Evolutionary conservation across 2,113 vertebrate genomes (phyloP).

Genomic region (Elanus axillaris): DNA sequence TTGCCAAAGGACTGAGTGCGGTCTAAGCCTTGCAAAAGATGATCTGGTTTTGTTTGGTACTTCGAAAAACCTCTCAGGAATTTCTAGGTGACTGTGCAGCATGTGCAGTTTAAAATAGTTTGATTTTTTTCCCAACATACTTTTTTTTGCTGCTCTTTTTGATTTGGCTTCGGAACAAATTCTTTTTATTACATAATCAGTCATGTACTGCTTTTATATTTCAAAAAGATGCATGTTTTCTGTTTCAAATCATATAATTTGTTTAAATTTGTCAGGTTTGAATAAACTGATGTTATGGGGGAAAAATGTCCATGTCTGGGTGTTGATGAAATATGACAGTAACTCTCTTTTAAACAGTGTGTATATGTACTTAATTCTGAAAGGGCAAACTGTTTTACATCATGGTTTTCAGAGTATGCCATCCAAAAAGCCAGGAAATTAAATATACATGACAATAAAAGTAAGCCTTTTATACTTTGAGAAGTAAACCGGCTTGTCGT

Average conservation of each 20-base stretch:
- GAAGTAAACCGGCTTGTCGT: slow-evolving; percentile 1
- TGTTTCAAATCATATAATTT: neutral
- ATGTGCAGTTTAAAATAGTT: slow-evolving; percentile 31
- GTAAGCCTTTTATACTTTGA: neutral
- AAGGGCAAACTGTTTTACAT: neutral
- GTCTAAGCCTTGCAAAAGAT: neutral
- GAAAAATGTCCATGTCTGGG: neutral
- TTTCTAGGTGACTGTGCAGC: slow-evolving; percentile 30
- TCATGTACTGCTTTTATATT: slow-evolving; percentile 55
- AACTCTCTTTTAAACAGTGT: neutral
- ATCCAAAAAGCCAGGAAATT: neutral
- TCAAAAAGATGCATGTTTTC: neutral
- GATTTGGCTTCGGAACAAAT: slow-evolving; percentile 54
- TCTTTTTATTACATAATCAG: slow-evolving; percentile 40
- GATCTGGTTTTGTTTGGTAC: neutral
- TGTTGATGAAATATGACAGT: neutral
- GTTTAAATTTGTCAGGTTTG: neutral
- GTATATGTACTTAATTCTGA: neutral
- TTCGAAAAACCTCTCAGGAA: slow-evolving; percentile 13
- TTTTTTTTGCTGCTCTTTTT: slow-evolving; percentile 52
- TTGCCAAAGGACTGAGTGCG: neutral
- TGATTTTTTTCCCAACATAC: neutral
- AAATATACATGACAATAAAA: neutral
- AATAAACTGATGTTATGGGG: neutral
- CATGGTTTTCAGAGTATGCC: neutral